Conservation (phyloP, 2,797 vertebrate genomes). For the Notamacropus eugenii region DNA sequence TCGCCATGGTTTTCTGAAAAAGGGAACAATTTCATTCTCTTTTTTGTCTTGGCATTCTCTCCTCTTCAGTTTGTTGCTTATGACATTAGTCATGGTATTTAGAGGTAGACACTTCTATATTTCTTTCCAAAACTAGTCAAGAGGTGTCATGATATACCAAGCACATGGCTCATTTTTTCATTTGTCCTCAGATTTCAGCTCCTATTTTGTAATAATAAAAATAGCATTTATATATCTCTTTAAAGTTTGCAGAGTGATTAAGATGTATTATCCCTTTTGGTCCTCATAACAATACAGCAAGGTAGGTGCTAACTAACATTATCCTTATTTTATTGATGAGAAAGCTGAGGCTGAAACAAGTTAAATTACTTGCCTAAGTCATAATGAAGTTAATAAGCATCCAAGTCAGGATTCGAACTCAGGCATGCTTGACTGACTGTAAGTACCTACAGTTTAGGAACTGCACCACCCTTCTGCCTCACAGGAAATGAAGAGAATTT, state of each 20-base stretch:
- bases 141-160: neutral
- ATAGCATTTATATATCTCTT: neutral
- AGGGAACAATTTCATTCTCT: neutral
- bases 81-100: neutral
- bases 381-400: neutral
- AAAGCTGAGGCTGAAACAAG: neutral
- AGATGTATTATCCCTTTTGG: neutral
- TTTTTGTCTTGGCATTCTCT: neutral
- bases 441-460: neutral
- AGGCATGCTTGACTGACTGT: neutral
- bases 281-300: neutral
- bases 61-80: neutral
- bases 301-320: neutral
- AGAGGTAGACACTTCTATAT: neutral
- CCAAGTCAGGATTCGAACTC: neutral
- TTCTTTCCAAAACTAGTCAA: neutral
- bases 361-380: neutral
- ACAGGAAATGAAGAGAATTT: neutral
- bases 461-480: neutral
- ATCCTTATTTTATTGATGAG: neutral
- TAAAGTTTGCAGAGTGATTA: neutral
- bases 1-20: neutral
- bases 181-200: neutral
- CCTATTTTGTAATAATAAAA: neutral
- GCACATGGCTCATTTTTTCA: neutral